Percentiles rank a stretch among this genome's conserved stretches.
These are phyloP conservation scores for Phrynosoma blainvillii DNA, from an alignment of 2,113 vertebrate genomes.

Conservation along the genomic window DNA sequence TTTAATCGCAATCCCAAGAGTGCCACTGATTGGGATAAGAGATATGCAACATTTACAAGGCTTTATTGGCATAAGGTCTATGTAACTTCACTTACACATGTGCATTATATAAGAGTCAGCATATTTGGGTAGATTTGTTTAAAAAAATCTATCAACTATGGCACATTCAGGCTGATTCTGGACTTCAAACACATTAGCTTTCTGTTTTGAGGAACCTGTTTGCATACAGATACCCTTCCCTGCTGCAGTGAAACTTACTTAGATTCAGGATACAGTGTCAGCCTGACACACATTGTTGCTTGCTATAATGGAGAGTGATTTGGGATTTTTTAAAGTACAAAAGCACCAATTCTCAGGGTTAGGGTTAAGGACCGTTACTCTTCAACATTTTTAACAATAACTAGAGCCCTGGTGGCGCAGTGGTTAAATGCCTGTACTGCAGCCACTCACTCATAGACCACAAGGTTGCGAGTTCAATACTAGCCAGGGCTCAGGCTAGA, in stretches of 20 bases:
- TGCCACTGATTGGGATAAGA: conserved; percentile 7
- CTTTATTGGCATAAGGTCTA: conserved; percentile 17
- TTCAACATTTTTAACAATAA: no score
- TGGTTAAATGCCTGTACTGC: no score
- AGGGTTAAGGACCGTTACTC: no score
- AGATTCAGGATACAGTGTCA: background rate
- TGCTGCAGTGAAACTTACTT: background rate
- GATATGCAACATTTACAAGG: conserved; percentile 20
- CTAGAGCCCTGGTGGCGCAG: no score
- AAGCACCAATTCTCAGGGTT: background rate
- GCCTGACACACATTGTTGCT: background rate
- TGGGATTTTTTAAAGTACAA: no score
- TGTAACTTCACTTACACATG: background rate
- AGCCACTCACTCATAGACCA: no score
- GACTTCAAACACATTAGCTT: background rate
- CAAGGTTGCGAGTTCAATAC: no score
- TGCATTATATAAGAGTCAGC: conserved; percentile 8
- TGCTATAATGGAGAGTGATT: background rate
- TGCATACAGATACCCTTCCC: background rate
- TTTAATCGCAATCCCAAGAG: conserved; percentile 5
- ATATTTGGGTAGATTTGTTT: conserved; percentile 14
- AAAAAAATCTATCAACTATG: background rate
- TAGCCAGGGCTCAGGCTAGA: no score
- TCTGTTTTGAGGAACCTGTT: background rate
- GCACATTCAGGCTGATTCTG: background rate